Evolutionary conservation across 92 coral and sea anemone species (phyloP).

Genomic region (Parazoanthus atlanticus): DNA sequence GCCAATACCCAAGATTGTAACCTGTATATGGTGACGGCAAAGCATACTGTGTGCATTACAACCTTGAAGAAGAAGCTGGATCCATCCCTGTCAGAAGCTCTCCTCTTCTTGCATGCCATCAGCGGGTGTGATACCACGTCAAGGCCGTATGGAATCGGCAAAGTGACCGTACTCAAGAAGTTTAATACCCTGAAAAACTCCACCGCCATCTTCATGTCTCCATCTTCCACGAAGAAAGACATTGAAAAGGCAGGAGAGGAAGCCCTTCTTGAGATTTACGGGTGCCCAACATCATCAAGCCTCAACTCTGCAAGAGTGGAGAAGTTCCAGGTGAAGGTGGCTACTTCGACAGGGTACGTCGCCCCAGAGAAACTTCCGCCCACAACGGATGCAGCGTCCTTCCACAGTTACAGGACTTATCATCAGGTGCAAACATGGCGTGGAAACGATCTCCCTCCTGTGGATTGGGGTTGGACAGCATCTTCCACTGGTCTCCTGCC

Average conservation of each 20-base stretch:
- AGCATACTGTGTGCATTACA: slow-evolving; percentile 16
- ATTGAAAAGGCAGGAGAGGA: slow-evolving; percentile 44
- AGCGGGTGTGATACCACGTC: slow-evolving; percentile 51
- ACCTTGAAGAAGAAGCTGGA: slow-evolving; percentile 12
- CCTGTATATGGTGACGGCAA: slow-evolving; percentile 43
- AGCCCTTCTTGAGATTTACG: slow-evolving; percentile 47
- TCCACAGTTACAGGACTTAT: slow-evolving; percentile 45
- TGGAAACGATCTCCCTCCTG: slow-evolving; percentile 52
- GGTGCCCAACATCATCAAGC: background rate
- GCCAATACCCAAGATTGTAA: slow-evolving; percentile 45
- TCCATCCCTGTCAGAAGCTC: background rate
- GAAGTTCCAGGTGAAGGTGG: slow-evolving; percentile 53
- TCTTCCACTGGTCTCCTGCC: slow-evolving; percentile 40
- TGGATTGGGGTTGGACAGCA: slow-evolving; percentile 50
- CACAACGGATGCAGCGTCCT: slow-evolving; percentile 49
- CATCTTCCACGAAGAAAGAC: slow-evolving; percentile 16
- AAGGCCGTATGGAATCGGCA: slow-evolving; percentile 43
- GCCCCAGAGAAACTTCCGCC: slow-evolving; percentile 57
- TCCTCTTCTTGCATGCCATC: slow-evolving; percentile 38
- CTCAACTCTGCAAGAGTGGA: slow-evolving; percentile 41
- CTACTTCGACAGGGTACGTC: slow-evolving; percentile 43
- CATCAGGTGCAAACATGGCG: slow-evolving; percentile 59
- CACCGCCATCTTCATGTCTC: slow-evolving; percentile 15
- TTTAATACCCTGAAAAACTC: slow-evolving; percentile 39
- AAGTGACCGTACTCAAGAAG: slow-evolving; percentile 43